Base-by-base conservation (phyloP, 2,797 vertebrate species). In the Bradypodion pumilum region DNA sequence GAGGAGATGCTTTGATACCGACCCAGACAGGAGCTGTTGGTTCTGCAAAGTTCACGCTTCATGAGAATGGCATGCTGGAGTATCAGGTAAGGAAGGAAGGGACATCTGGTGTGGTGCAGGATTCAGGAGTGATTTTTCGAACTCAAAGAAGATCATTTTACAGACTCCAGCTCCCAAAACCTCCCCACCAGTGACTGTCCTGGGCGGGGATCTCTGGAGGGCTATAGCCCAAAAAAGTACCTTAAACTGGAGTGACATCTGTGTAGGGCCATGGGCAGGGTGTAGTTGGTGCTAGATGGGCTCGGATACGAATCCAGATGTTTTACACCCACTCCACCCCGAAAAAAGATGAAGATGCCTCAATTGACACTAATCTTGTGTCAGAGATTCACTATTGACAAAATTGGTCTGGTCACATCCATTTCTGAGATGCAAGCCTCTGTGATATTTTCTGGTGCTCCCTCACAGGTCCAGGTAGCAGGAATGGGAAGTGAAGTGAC, bases 1-100 rank as follows among this genome's bases (percentile, higher is more conserved):
- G 98, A 62, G 97, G 97, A 0, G 97, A 98, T 0, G 97, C 98
- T 49, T 86, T 99, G 93, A 94, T 91, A 23, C 97, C 98, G 0
- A 97, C 97, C 81, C 97, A 98, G 94, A 99, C 97, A 0, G 98
- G 98, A 16, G 98, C 97, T 0, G 97, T 98, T 0, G 98, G 98
- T 25, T 99, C 98, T 0, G 98, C 97, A 40, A 93, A 97, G 85
- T 96, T 99, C 86, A 90, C 81, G 0, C 95, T 99, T 52, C 97
- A 98, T 1, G 96, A 97, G 87, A 99, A 99, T 1, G 98, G 98
- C 78, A 98, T 98, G 0, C 92, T 99, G 82, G 96, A 98, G 85
- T 99, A 98, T 92, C 97, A 98, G 97, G 98, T 99, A 95, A 98
- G 97, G 98, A 99, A 95, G 88, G 88, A 1, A 3, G 79, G 49